Base-by-base conservation (phyloP, 2,888 invertebrate species). In the Volucella bombylans region DNA sequence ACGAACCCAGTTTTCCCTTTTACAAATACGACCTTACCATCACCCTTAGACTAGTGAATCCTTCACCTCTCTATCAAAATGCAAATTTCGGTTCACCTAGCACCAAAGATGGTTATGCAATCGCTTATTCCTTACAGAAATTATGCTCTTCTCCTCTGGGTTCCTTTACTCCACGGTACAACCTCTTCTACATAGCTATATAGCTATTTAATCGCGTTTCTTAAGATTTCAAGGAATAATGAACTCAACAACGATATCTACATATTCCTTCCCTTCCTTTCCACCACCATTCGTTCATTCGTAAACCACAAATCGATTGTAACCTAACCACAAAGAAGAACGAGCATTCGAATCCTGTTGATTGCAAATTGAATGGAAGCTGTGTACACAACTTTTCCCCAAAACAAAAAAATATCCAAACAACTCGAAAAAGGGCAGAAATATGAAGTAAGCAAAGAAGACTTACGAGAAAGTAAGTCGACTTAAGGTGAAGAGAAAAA, bases 151-250 rank as follows among this genome's bases (percentile, higher is more conserved):
- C 57, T 10, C 15, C 8, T 3, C 6, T 11, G 9, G 14, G 39
- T 10, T 23, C 38, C 14, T 23, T 15, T 52, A 10, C 31, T 15
- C 3, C 31, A 23, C 45, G 11, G 4, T 14, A 38, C 23, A 23
- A 14, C 39, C 23, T 61, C 62, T 8, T 41, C 11, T 45, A 23
- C 18, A 23, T 3, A 54, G 64, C 6, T 31, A 78, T 31, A 23
- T 3, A 54, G 64, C 6, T 31, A 78, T 31, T 62, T 72, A 77
- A 82, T 78, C 72, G 72, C 72, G 68, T 82, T 82, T 72, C 65
- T 82, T 67, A 61, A 71, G 65, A 72, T 69, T 81, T 76, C 69
- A 64, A 52, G 54, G 55, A 76, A 69, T 65, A 59, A 77, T 82
- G 67, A 82, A 77, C 77, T 59, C 50, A 15, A 38, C 57, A 65